Percentiles rank a stretch among this genome's conserved stretches.
phyloP scores from a whole-genome alignment of 2,888 invertebrate species.

The Rhagonycha lutea region DNA sequence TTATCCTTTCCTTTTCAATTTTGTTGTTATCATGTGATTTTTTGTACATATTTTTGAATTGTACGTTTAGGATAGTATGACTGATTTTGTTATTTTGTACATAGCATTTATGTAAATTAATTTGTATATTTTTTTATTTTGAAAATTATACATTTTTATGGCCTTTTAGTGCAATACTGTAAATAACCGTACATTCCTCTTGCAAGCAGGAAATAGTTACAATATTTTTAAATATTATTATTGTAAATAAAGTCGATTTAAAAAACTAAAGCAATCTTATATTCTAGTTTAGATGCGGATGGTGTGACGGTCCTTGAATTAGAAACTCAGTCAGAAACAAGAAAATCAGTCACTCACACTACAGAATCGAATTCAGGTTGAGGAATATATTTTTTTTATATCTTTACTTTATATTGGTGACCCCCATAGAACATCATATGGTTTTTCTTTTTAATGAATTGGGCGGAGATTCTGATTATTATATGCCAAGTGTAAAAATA shows the following conservation, averaged over 20 bases:
- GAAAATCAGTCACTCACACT: neutral
- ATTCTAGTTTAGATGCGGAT: too few relatives aligned
- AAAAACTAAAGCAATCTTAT: neutral
- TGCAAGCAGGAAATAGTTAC: neutral
- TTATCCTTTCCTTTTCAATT: neutral
- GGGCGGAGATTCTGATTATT: too few relatives aligned
- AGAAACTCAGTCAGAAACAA: too few relatives aligned
- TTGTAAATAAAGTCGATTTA: neutral
- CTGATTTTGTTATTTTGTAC: neutral
- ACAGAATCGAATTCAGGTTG: neutral
- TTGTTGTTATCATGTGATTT: neutral
- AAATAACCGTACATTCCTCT: neutral
- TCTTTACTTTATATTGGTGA: too few relatives aligned
- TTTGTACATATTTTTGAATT: neutral
- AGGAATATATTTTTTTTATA: neutral
- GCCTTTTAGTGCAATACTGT: constrained; percentile 13
- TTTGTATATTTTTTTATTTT: neutral
- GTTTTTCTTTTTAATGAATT: too few relatives aligned
- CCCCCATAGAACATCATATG: too few relatives aligned
- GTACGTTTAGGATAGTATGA: neutral
- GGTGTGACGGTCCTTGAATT: neutral
- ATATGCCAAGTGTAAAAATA: too few relatives aligned
- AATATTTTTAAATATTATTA: neutral
- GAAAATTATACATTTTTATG: constrained; percentile 1
- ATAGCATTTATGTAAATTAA: neutral